phyloP scores from a whole-genome alignment of 2,888 invertebrate genomes.

The Campoletis raptor region DNA sequence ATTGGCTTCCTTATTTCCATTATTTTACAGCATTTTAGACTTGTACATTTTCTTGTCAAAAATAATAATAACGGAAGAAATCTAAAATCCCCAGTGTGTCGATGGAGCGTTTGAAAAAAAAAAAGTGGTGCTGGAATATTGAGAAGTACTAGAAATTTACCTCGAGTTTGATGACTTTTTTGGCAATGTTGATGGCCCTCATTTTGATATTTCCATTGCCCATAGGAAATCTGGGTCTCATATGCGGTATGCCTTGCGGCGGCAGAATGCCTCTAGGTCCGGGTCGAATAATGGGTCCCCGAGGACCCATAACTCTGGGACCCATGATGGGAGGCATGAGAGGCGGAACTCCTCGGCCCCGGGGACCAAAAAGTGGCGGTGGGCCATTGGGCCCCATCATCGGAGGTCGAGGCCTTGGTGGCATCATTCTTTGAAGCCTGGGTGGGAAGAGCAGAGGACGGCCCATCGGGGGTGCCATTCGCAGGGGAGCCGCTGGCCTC shows the following conservation, averaged over 20 bases:
- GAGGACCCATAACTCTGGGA: constrained; percentile 74
- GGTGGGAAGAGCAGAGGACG: constrained; percentile 69
- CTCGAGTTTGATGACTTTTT: constrained; percentile 80
- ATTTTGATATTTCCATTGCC: constrained; percentile 77
- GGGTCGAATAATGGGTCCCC: constrained; percentile 76
- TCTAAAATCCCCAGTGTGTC: too few species aligned
- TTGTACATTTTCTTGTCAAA: background rate
- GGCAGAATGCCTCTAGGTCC: constrained; percentile 76
- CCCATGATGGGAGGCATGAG: constrained; percentile 78
- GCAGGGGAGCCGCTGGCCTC: constrained; percentile 73
- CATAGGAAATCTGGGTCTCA: constrained; percentile 79
- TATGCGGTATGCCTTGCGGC: constrained; percentile 76
- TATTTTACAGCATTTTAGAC: too few species aligned
- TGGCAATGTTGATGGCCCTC: constrained; percentile 76
- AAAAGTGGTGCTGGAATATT: too few species aligned
- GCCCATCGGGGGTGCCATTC: constrained; percentile 75
- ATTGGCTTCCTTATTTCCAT: too few species aligned
- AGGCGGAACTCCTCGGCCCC: constrained; percentile 74
- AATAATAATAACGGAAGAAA: background rate
- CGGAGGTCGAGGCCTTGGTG: constrained; percentile 68
- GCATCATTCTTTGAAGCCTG: constrained; percentile 71
- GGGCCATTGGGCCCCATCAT: constrained; percentile 72
- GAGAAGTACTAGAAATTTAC: constrained; percentile 69
- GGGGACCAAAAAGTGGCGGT: constrained; percentile 72
- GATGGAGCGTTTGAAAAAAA: too few species aligned